Evolutionary conservation across 1,140 invertebrate genomes (phyloP).

Genomic region (Orchestia grillus): DNA sequence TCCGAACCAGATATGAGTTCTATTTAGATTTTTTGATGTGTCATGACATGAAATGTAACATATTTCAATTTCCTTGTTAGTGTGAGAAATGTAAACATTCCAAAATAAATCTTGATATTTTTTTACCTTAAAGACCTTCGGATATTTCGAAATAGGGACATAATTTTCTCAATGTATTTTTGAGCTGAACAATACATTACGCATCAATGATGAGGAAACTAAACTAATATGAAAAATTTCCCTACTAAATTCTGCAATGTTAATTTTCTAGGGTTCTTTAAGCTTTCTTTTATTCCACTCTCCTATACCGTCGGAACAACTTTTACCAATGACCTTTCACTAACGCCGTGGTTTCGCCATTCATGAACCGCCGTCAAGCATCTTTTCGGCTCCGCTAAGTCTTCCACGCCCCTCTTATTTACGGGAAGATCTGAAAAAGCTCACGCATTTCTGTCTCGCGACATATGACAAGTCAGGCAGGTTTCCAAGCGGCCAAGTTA

Average conservation of each 20-base stretch:
- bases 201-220: neutral
- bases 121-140: neutral
- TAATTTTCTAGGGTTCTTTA: neutral
- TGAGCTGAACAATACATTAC: neutral
- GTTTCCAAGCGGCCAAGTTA: neutral
- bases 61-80: too few species aligned
- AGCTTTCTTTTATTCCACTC: neutral
- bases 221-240: neutral
- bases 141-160: neutral
- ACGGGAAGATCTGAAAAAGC: conserved; percentile 17
- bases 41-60: too few species aligned
- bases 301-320: neutral
- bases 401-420: conserved; percentile 35
- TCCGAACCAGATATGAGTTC: neutral
- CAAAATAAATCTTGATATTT: too few species aligned
- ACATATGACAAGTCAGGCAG: conserved; percentile 16
- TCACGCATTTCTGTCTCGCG: neutral
- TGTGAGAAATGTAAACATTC: too few species aligned
- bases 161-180: neutral
- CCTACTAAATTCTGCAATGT: neutral
- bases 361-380: neutral
- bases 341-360: neutral
- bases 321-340: neutral
- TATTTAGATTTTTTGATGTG: neutral
- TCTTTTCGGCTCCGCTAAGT: neutral